phyloP scores from a whole-genome alignment of 1,140 invertebrate genomes.

The Cheumatopsyche charites region DNA sequence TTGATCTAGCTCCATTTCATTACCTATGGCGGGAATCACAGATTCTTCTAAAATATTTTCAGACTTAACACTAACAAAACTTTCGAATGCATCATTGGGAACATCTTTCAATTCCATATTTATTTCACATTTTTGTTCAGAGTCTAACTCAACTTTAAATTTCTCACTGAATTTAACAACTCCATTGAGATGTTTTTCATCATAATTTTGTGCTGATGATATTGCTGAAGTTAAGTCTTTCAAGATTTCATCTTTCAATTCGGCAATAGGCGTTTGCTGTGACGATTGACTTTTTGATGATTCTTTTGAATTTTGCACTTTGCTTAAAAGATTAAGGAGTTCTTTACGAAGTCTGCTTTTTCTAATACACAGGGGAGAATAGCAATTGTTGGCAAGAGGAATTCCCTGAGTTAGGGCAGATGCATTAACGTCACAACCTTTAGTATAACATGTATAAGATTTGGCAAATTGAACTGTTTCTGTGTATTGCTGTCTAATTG shows the following conservation, averaged over 20 bases:
- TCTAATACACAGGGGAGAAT: conserved; percentile 77
- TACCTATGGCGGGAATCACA: conserved; percentile 59
- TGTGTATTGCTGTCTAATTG: conserved; percentile 68
- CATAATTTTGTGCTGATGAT: conserved; percentile 63
- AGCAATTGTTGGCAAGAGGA: conserved; percentile 67
- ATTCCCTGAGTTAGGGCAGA: conserved; percentile 61
- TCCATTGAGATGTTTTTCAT: conserved; percentile 50
- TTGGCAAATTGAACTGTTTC: conserved; percentile 68
- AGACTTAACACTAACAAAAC: conserved; percentile 51
- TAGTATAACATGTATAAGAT: conserved; percentile 73
- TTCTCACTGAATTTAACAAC: conserved; percentile 57
- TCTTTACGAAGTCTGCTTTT: conserved; percentile 72
- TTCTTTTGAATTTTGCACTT: conserved; percentile 60
- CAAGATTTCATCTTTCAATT: conserved; percentile 60
- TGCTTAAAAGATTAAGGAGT: conserved; percentile 68
- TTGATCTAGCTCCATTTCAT: conserved; percentile 62
- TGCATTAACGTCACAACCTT: conserved; percentile 69
- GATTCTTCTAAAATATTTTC: conserved; percentile 58
- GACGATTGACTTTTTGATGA: background rate
- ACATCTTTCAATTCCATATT: conserved; percentile 34
- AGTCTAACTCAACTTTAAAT: conserved; percentile 41
- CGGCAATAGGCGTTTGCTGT: background rate
- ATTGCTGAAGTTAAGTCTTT: conserved; percentile 67
- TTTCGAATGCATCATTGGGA: background rate
- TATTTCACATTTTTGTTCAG: conserved; percentile 43